Conservation (phyloP, 1,140 invertebrate genomes). For the Reticulitermes speratus region DNA sequence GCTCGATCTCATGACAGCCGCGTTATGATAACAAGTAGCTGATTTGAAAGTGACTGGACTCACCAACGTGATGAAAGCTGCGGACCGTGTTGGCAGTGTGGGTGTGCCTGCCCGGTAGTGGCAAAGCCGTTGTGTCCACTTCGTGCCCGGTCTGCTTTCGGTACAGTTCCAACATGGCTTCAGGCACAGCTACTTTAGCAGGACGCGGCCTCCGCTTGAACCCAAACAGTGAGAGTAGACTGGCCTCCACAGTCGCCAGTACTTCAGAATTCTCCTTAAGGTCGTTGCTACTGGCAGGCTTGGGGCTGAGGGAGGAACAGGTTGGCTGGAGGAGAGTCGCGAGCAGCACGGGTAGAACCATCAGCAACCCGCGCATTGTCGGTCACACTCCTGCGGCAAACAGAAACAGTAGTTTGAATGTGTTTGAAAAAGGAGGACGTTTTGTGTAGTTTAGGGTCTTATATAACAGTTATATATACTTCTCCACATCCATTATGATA, state of each 20-base stretch:
- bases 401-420: not conserved
- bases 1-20: too few relatives aligned
- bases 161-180: conserved; percentile 77
- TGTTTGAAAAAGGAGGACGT: too few relatives aligned
- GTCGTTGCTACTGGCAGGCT: conserved; percentile 36
- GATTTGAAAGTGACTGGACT: conserved; percentile 41
- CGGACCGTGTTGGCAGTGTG: conserved; percentile 80
- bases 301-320: conserved; percentile 43
- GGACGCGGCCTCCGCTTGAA: conserved; percentile 61
- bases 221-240: conserved; percentile 72
- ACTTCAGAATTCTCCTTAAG: conserved; percentile 37
- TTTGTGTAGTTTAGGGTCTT: too few relatives aligned
- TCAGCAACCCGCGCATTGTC: conserved; percentile 53
- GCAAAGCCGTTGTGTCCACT: conserved; percentile 60
- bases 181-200: conserved; percentile 63
- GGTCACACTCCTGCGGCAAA: conserved; percentile 53
- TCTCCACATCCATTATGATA: too few relatives aligned
- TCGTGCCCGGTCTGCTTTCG: conserved; percentile 58
- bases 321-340: conserved; percentile 48
- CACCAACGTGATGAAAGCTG: conserved; percentile 79
- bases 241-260: conserved; percentile 59
- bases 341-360: conserved; percentile 48
- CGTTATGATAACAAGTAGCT: too few relatives aligned
- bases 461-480: too few relatives aligned
- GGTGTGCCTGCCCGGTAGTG: conserved; percentile 64